Evolutionary conservation across 1,140 invertebrate species (phyloP).

Genomic region (Meloidogyne exigua): DNA sequence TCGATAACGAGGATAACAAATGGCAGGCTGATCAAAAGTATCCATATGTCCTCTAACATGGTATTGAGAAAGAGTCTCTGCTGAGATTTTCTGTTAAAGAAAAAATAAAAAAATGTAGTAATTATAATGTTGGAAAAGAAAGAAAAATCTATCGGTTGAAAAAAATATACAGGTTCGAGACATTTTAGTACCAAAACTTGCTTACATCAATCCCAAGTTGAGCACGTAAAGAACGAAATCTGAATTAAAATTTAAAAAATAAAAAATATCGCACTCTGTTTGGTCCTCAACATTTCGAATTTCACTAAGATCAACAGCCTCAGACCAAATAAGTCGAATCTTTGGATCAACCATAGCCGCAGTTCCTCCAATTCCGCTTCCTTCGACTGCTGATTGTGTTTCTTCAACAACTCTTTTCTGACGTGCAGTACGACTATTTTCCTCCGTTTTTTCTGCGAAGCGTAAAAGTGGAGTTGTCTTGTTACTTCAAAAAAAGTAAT

Average conservation of each 20-base stretch:
- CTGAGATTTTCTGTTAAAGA: slow-evolving; percentile 50
- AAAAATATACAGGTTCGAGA: too few species aligned
- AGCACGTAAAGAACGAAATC: slow-evolving; percentile 46
- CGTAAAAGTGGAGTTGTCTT: neutral
- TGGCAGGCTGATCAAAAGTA: slow-evolving; percentile 56
- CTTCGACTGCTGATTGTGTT: neutral
- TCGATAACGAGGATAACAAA: slow-evolving; percentile 58
- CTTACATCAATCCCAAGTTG: slow-evolving; percentile 57
- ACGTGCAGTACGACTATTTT: neutral
- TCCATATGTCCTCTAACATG: slow-evolving; percentile 59
- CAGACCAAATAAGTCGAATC: slow-evolving; percentile 53
- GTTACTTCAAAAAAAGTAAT: neutral
- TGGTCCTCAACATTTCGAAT: slow-evolving; percentile 54
- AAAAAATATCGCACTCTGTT: slow-evolving; percentile 28
- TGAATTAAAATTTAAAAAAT: neutral
- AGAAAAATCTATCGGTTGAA: too few species aligned
- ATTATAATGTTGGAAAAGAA: too few species aligned
- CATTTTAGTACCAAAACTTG: too few species aligned
- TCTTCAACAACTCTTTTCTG: neutral
- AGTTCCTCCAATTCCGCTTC: neutral
- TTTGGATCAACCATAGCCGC: slow-evolving; percentile 43
- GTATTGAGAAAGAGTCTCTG: slow-evolving; percentile 55
- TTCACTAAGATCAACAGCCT: slow-evolving; percentile 53
- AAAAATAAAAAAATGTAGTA: neutral
- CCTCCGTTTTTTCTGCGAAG: neutral